phyloP scores from a whole-genome alignment of 92 coral and sea anemone species.

The Pocillopora grandis region DNA sequence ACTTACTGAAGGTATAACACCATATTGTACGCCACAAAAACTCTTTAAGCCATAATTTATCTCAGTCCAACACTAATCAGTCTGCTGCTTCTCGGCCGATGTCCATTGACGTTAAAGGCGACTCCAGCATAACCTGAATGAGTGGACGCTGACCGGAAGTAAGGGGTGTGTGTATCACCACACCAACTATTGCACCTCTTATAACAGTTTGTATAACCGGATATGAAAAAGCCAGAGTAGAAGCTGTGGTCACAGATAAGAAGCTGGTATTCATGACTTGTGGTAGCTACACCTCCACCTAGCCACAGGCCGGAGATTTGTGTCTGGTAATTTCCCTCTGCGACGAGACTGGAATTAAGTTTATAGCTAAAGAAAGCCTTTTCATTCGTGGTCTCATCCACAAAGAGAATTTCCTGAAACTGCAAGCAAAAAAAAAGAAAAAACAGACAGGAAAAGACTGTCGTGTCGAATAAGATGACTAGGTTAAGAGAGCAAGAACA shows the following conservation, averaged over 20 bases:
- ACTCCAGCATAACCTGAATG: background rate
- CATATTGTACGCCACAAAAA: background rate
- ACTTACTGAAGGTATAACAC: too few relatives aligned
- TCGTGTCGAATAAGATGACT: too few relatives aligned
- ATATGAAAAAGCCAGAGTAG: conserved; percentile 16
- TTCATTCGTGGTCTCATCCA: conserved; percentile 5
- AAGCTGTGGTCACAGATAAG: conserved; percentile 17
- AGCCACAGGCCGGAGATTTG: conserved; percentile 10
- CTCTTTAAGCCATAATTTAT: background rate
- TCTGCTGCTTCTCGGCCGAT: background rate
- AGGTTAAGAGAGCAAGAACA: too few relatives aligned
- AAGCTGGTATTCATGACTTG: conserved; percentile 11
- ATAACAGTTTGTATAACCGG: conserved; percentile 27
- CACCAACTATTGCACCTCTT: conserved; percentile 22
- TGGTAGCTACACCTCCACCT: conserved; percentile 28
- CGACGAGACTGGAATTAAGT: conserved; percentile 3
- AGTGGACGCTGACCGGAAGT: conserved; percentile 34
- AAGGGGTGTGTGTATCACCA: background rate
- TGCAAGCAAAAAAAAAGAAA: background rate
- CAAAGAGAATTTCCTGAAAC: conserved; percentile 29
- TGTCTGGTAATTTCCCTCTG: conserved; percentile 5
- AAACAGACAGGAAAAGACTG: too few relatives aligned
- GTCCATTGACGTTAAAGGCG: conserved; percentile 52
- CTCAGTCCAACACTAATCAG: conserved; percentile 32
- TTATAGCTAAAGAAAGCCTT: conserved; percentile 15